Evolutionary conservation across 2,888 invertebrate genomes (phyloP).

Genomic region (Caenorhabditis angaria): DNA sequence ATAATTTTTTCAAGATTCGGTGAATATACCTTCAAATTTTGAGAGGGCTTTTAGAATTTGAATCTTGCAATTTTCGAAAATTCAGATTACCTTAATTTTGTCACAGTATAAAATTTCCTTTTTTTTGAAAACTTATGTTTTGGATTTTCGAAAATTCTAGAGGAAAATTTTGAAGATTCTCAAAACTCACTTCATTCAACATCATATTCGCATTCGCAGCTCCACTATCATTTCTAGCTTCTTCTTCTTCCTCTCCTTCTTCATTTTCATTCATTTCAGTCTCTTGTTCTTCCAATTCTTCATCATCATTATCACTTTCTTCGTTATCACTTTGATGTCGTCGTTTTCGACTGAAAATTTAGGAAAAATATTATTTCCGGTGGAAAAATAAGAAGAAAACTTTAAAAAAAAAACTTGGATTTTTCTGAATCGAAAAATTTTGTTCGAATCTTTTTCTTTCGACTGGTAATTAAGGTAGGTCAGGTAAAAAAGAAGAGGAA

Average conservation of each 20-base stretch:
- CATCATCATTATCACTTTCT: conserved; percentile 6
- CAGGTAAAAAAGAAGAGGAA: not conserved
- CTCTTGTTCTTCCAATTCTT: conserved; percentile 2
- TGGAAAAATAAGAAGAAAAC: no score
- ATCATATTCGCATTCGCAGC: not conserved
- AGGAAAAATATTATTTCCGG: no score
- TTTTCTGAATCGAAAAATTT: no score
- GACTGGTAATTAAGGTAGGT: not conserved
- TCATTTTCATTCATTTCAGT: not conserved
- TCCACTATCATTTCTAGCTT: not conserved
- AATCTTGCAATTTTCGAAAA: no score
- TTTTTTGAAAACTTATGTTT: no score
- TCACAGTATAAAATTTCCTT: no score
- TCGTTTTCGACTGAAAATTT: conserved; percentile 9
- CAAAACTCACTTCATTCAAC: not conserved
- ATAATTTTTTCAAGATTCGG: no score
- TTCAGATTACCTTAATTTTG: no score
- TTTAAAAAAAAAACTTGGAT: not conserved
- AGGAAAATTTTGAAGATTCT: no score
- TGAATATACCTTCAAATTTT: no score
- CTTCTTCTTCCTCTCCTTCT: conserved; percentile 2
- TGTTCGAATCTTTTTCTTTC: no score
- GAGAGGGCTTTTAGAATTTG: no score
- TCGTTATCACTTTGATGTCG: conserved; percentile 6
- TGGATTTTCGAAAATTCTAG: not conserved